Evolutionary conservation across 2,113 vertebrate genomes (phyloP), one percentile per base, ranked within the genome.

Genomic region (Leptobrachium leishanense): DNA sequence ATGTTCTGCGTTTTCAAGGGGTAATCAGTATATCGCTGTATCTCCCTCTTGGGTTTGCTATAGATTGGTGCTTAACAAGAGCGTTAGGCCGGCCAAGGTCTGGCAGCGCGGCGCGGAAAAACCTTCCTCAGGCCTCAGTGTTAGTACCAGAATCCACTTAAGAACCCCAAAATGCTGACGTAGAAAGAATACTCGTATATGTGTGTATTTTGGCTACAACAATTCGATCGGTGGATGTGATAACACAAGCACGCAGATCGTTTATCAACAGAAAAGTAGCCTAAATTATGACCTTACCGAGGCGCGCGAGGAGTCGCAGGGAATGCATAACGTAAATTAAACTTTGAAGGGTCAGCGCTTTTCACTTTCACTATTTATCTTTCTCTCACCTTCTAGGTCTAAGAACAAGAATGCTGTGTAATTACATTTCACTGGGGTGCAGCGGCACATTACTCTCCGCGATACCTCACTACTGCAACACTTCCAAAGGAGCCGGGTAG

Each of bases 201-300:
- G 20, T 31, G 20, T 31, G 94, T 92, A 91, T 95, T 95, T 91
- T 91, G 91, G 90, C 92, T 92, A 90, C 91, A 94, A 95, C 94
- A 95, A 95, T 97, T 96, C 95, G 96, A 95, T 95, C 92, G 91
- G 91, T 93, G 94, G 92, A 79, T 90, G 92, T 92, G 91, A 80
- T 74, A 92, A 93, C 93, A 94, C 92, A 94, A 94, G 93, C 95
- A 95, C 93, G 97, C 95, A 97, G 94, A 95, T 95, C 96, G 97
- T 98, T 97, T 95, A 98, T 98, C 97, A 98, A 94, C 87, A 93
- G 90, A 95, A 95, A 96, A 97, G 95, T 94, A 96, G 94, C 95
- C 94, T 94, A 94, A 95, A 97, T 97, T 96, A 98, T 98, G 95
- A 97, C 96, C 94, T 97, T 95, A 97, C 95, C 94, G 93, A 93